Evolutionary conservation across 2,113 vertebrate species (phyloP).

Genomic region (Merops nubicus): DNA sequence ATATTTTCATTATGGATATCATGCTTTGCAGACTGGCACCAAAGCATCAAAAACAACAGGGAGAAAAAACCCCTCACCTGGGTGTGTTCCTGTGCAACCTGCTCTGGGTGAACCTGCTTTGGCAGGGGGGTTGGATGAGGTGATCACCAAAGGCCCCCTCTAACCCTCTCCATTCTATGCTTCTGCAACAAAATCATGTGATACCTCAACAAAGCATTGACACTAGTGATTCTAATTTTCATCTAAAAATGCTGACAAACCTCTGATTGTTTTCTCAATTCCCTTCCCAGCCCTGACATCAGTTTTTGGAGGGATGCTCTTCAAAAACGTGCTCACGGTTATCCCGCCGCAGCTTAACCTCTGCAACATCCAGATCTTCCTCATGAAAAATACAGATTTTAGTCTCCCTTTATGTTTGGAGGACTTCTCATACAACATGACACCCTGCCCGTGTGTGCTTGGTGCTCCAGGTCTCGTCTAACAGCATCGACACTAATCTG

Average conservation of each 20-base stretch:
- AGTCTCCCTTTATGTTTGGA: rapidly evolving
- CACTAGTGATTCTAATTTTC: not conserved
- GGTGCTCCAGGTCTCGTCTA: not conserved
- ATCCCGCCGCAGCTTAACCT: not conserved
- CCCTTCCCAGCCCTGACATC: rapidly evolving
- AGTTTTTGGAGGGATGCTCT: not conserved
- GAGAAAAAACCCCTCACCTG: too few species aligned
- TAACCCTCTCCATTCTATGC: too few species aligned
- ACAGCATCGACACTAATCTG: not conserved
- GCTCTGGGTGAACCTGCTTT: too few species aligned
- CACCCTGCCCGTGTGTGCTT: rapidly evolving
- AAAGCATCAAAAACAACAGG: not conserved
- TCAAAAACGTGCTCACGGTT: rapidly evolving
- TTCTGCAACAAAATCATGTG: not conserved
- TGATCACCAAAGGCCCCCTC: too few species aligned
- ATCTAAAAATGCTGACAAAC: rapidly evolving
- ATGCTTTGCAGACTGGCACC: not conserved
- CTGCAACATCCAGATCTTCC: not conserved
- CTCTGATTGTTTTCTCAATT: rapidly evolving
- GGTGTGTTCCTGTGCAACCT: too few species aligned
- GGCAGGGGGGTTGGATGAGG: too few species aligned
- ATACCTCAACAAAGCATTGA: rapidly evolving
- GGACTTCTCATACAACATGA: rapidly evolving
- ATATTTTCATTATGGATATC: rapidly evolving
- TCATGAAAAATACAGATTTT: rapidly evolving